These are phyloP conservation scores for Ganaspis sp. DNA, from an alignment of 1,140 invertebrate species.

Conservation along the genomic window DNA sequence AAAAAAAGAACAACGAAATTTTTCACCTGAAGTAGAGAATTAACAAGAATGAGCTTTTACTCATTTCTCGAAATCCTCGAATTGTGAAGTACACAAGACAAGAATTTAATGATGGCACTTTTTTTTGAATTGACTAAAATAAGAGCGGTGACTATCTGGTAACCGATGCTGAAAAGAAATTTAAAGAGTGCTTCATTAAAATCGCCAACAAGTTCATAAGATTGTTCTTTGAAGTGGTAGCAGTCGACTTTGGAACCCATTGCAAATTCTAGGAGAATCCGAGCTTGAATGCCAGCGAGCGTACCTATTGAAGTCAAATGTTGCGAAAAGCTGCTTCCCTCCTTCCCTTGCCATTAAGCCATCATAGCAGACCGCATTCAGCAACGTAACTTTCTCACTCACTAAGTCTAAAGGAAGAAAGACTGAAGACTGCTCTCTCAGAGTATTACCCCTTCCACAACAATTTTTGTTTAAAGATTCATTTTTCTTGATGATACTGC, in stretches of 20 bases:
- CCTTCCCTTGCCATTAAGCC: not conserved
- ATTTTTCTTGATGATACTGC: not conserved
- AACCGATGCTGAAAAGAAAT: not conserved
- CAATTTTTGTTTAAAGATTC: conserved; percentile 10
- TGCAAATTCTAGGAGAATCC: not conserved
- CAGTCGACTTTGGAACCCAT: conserved; percentile 11
- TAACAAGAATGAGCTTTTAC: too few relatives aligned
- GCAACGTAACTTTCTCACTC: not conserved
- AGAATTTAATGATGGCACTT: not conserved
- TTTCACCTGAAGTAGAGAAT: too few relatives aligned
- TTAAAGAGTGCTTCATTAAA: not conserved
- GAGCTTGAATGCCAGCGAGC: conserved; percentile 19
- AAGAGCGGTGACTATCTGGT: not conserved
- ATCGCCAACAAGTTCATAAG: conserved; percentile 17
- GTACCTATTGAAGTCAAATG: conserved; percentile 15
- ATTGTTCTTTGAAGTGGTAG: conserved; percentile 18
- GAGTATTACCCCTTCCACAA: not conserved
- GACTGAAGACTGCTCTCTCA: not conserved
- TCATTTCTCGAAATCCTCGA: too few relatives aligned
- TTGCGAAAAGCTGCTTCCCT: conserved; percentile 9
- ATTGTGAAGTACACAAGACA: not conserved
- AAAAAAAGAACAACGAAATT: too few relatives aligned
- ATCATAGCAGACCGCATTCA: not conserved
- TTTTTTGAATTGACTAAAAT: not conserved
- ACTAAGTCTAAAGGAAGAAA: conserved; percentile 5